These are phyloP conservation scores for Vulpes ferrilata DNA, from an alignment of 2,113 vertebrate genomes.

Conservation along the genomic window DNA sequence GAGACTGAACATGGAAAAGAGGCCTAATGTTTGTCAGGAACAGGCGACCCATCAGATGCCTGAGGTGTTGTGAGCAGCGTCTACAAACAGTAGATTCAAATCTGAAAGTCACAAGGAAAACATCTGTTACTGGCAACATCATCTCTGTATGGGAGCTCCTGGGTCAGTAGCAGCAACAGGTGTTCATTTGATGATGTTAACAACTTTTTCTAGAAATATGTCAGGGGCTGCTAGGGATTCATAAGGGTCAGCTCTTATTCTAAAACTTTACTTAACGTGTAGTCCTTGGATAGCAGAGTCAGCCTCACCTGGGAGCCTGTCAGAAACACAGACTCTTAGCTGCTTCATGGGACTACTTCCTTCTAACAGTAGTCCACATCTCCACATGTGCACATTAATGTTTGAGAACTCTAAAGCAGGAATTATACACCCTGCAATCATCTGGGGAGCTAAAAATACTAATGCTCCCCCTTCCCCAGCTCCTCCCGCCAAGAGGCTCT, in stretches of 20 bases:
- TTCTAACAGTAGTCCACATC: neutral
- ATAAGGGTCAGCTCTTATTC: neutral
- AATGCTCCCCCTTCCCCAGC: neutral
- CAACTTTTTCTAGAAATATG: neutral
- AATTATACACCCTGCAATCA: neutral
- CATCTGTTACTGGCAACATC: neutral
- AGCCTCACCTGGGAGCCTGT: neutral
- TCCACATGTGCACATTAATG: accelerated
- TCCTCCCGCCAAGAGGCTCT: neutral
- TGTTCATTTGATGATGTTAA: neutral
- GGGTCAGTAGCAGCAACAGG: neutral
- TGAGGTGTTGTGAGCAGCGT: neutral
- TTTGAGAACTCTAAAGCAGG: neutral
- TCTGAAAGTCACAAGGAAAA: neutral
- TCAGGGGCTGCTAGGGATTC: neutral
- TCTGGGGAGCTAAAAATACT: neutral
- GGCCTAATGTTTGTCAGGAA: neutral
- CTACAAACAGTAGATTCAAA: neutral
- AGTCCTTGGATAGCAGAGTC: too few relatives aligned
- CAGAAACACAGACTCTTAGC: neutral
- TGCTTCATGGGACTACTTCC: neutral
- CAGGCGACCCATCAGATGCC: too few relatives aligned
- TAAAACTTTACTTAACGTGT: neutral
- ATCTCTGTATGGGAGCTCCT: neutral
- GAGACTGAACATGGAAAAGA: neutral